Evolutionary conservation across 2,113 vertebrate species (phyloP).

Genomic region (Channa argus): DNA sequence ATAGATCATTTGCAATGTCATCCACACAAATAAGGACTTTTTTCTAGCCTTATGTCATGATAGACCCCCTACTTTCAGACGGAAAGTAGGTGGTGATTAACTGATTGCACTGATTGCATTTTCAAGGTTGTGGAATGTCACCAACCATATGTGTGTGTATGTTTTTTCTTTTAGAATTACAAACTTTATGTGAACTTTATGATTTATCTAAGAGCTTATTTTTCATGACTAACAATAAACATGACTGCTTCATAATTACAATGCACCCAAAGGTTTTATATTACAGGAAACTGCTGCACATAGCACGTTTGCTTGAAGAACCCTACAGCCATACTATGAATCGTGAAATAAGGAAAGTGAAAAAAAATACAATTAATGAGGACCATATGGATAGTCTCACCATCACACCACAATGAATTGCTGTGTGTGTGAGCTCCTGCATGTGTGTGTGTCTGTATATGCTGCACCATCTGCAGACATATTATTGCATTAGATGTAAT

Average conservation of each 20-base stretch:
- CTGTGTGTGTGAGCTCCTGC: constrained; percentile 1
- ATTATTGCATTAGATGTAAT: constrained; percentile 75
- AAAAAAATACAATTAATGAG: constrained; percentile 42
- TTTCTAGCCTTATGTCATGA: constrained; percentile 60
- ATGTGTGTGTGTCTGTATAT: constrained; percentile 32
- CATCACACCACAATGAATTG: constrained; percentile 27
- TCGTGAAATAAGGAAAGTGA: neutral
- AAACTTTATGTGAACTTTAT: constrained; percentile 28
- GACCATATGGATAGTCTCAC: constrained; percentile 49
- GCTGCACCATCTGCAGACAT: constrained; percentile 49
- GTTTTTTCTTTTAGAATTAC: neutral
- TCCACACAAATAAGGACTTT: constrained; percentile 71
- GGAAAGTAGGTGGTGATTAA: constrained; percentile 36
- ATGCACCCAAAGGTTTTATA: constrained; percentile 1
- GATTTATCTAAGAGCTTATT: constrained; percentile 4
- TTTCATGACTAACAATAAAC: constrained; percentile 11
- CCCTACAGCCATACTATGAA: neutral
- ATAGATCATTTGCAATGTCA: constrained; percentile 36
- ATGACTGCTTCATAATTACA: constrained; percentile 7
- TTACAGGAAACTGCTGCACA: constrained; percentile 8
- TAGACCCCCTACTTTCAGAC: constrained; percentile 26
- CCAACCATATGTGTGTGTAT: neutral
- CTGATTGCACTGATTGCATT: constrained; percentile 68
- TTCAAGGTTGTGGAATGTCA: constrained; percentile 74
- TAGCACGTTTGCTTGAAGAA: neutral